phyloP scores from a whole-genome alignment of 2,888 invertebrate species.

The Seladonia tumulorum region DNA sequence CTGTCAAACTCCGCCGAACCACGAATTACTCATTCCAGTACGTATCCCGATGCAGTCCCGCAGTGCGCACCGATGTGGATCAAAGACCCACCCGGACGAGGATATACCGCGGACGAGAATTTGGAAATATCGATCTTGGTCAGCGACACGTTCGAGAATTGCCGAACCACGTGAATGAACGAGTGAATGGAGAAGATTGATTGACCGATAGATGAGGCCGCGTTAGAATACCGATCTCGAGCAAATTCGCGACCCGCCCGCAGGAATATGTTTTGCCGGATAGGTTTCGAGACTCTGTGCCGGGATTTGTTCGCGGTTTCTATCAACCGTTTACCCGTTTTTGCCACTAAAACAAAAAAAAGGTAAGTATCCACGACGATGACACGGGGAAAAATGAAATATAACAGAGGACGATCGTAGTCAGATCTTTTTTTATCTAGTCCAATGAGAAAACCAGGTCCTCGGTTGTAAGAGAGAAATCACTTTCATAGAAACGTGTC shows the following conservation, averaged over 20 bases:
- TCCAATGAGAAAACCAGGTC: background rate
- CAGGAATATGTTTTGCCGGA: constrained; percentile 32
- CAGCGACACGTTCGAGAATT: constrained; percentile 58
- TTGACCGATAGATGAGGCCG: constrained; percentile 48
- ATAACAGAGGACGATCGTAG: background rate
- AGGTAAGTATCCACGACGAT: background rate
- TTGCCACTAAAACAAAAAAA: too few relatives aligned
- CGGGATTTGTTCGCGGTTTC: background rate
- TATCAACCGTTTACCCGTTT: background rate
- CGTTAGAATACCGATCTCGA: constrained; percentile 48
- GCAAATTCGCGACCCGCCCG: constrained; percentile 20
- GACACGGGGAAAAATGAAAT: background rate
- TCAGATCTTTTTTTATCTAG: background rate
- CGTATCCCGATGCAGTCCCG: constrained; percentile 57
- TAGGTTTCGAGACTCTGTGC: too few relatives aligned
- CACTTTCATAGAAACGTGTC: background rate
- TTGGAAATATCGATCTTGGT: constrained; percentile 65
- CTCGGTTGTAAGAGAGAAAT: background rate
- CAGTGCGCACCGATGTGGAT: constrained; percentile 51
- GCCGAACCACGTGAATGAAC: constrained; percentile 50
- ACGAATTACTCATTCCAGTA: constrained; percentile 72
- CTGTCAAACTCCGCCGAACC: constrained; percentile 72
- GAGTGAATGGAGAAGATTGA: constrained; percentile 56
- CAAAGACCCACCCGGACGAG: constrained; percentile 58
- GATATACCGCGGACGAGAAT: constrained; percentile 56